Conservation (phyloP, 2,113 vertebrate genomes). For the Chamaetylas fuelleborni region DNA sequence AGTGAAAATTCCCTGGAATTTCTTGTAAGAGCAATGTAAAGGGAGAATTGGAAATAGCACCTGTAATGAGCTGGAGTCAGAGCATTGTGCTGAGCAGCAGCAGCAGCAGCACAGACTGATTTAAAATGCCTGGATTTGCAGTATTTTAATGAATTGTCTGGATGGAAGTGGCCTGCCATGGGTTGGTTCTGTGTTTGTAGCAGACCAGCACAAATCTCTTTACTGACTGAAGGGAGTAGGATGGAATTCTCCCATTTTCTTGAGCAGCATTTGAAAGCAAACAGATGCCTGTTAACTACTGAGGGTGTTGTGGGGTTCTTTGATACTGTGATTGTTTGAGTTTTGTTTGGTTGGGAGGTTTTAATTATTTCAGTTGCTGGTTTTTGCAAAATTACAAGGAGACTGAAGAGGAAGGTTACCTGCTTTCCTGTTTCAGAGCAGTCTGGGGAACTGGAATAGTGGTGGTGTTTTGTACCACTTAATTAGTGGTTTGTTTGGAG, state of each 20-base stretch:
- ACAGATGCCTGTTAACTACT: fast-evolving
- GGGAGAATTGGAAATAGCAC: neutral
- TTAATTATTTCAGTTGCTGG: neutral
- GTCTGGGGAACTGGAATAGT: neutral
- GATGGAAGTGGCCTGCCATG: neutral
- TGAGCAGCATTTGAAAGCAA: neutral
- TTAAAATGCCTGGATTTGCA: neutral
- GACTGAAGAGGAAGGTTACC: neutral
- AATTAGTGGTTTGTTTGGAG: no score
- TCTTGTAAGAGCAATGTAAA: neutral
- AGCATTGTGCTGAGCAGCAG: neutral
- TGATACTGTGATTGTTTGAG: neutral
- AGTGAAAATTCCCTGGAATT: neutral
- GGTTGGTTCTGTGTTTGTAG: neutral
- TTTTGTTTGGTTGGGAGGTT: neutral
- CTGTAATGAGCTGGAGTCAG: neutral
- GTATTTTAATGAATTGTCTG: neutral
- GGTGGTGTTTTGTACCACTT: no score
- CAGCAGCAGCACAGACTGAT: neutral
- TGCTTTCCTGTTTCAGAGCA: neutral
- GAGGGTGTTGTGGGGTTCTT: neutral
- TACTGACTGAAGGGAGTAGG: neutral
- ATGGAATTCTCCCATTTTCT: neutral
- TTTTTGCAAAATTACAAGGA: neutral
- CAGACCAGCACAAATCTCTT: neutral